phyloP scores from a whole-genome alignment of 2,888 invertebrate genomes.

The Sisyra terminalis region DNA sequence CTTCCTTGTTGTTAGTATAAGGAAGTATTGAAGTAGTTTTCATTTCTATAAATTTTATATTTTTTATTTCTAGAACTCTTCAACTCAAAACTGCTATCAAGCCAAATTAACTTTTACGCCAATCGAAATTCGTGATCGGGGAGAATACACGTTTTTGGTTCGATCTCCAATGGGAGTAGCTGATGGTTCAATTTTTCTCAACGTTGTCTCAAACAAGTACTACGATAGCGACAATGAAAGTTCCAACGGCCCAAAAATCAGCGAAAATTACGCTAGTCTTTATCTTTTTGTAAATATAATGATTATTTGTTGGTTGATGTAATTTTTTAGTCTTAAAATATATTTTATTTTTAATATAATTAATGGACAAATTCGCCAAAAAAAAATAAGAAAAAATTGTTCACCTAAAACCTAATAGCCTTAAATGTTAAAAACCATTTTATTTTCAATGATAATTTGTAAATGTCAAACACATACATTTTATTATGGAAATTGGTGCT shows the following conservation, averaged over 20 bases:
- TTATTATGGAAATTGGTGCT: no score
- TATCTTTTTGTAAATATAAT: conserved; percentile 5
- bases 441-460: background rate
- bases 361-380: no score
- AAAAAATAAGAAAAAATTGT: background rate
- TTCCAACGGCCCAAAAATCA: background rate
- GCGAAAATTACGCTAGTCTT: background rate
- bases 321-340: conserved; percentile 5
- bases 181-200: conserved; percentile 43
- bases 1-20: no score
- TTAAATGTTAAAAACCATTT: conserved; percentile 1
- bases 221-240: conserved; percentile 15
- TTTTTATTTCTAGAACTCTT: conserved; percentile 30
- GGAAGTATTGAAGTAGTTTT: background rate
- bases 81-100: conserved; percentile 38
- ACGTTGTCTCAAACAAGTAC: conserved; percentile 35
- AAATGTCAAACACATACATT: background rate
- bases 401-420: background rate
- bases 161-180: conserved; percentile 42
- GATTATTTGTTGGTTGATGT: conserved; percentile 5
- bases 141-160: conserved; percentile 45
- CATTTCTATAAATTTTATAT: background rate
- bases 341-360: conserved; percentile 2
- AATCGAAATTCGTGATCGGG: conserved; percentile 37
- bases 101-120: conserved; percentile 38